Percentiles rank a stretch among this genome's conserved stretches.
phyloP scores from a whole-genome alignment of 2,113 vertebrate species.

The Campylorhamphus procurvoides region DNA sequence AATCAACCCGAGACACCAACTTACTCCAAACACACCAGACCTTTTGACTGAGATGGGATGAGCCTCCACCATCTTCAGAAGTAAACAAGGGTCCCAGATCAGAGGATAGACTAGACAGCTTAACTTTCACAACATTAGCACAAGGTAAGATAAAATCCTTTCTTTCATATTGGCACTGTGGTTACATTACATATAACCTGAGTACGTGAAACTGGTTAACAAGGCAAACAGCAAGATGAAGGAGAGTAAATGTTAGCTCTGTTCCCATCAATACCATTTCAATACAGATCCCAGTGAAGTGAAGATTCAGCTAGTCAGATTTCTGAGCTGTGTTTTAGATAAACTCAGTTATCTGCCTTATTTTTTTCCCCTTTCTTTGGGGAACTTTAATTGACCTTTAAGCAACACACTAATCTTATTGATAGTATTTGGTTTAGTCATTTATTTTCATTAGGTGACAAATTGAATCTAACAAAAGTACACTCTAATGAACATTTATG shows the following conservation, averaged over 20 bases:
- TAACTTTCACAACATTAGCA: background rate
- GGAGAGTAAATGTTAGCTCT: background rate
- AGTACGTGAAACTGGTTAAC: background rate
- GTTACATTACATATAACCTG: background rate
- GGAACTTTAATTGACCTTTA: conserved; percentile 59
- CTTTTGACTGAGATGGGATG: background rate
- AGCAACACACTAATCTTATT: conserved; percentile 44
- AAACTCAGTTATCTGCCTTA: background rate
- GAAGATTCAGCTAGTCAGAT: background rate
- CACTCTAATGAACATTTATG: conserved; percentile 33
- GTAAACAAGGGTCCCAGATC: background rate
- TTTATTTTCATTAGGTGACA: conserved; percentile 61
- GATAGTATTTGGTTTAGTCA: conserved; percentile 4
- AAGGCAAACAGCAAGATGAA: background rate
- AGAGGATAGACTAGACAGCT: background rate
- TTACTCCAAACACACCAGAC: background rate
- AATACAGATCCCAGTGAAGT: background rate
- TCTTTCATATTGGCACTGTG: background rate
- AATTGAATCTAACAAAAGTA: conserved; percentile 35
- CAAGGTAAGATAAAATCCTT: background rate
- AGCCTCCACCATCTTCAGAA: background rate
- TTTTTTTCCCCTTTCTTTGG: background rate
- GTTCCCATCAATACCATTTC: background rate
- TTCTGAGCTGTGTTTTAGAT: background rate
- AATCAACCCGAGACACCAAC: background rate